Evolutionary conservation across 2,888 invertebrate genomes (phyloP).

Genomic region (Carpatolechia fugitivella): DNA sequence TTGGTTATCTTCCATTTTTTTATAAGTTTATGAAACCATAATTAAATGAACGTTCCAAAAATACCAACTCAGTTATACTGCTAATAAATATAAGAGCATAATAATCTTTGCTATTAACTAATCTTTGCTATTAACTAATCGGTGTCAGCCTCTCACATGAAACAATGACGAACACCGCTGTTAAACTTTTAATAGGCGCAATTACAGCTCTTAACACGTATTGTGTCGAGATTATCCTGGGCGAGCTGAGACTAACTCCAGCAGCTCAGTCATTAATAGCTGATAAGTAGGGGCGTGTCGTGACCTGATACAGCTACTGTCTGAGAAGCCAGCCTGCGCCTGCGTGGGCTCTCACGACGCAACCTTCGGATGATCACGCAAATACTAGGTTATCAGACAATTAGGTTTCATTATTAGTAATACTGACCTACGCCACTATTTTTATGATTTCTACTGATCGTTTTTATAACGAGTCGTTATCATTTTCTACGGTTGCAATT

Average conservation of each 20-base stretch:
- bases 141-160: background rate
- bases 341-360: background rate
- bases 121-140: too few species aligned
- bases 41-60: too few species aligned
- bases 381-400: background rate
- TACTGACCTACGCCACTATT: background rate
- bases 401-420: background rate
- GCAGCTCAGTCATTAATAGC: background rate
- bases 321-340: background rate
- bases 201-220: conserved; percentile 3
- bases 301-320: too few species aligned
- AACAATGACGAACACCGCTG: background rate
- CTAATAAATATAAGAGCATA: too few species aligned
- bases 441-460: background rate
- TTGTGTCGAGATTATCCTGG: background rate
- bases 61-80: too few species aligned
- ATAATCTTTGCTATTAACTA: too few species aligned
- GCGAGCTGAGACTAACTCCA: background rate
- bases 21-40: too few species aligned
- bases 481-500: background rate
- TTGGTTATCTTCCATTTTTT: too few species aligned
- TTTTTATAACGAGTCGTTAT: background rate
- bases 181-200: background rate
- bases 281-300: background rate
- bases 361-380: background rate